Conservation (phyloP, 2,113 vertebrate genomes). For the Caretta caretta region DNA sequence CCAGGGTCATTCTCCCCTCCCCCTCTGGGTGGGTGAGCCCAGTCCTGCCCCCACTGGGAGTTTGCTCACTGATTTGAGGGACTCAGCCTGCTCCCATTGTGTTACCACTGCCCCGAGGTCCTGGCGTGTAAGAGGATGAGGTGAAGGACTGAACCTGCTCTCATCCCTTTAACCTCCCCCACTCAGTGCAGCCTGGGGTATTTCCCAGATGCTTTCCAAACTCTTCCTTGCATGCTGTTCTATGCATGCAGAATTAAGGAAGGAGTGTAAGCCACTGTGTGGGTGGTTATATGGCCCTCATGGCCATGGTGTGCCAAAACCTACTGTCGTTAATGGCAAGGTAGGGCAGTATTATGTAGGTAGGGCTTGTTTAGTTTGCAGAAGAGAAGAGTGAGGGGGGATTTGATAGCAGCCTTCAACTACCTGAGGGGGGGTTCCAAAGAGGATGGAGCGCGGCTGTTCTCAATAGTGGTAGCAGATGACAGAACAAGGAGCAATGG, state of each 20-base stretch:
- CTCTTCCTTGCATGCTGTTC: background rate
- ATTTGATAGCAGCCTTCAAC: too few species aligned
- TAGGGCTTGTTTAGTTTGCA: background rate
- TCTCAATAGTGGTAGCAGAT: too few species aligned
- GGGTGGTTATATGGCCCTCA: background rate
- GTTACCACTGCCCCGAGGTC: background rate
- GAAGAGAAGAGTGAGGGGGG: background rate
- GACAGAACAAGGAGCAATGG: too few species aligned
- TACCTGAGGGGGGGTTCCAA: too few species aligned
- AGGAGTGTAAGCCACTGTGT: rapidly evolving
- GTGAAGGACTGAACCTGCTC: background rate
- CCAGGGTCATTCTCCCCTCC: background rate
- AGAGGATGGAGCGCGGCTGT: too few species aligned
- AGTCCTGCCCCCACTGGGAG: background rate
- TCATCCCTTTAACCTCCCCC: background rate
- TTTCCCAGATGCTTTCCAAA: constrained; percentile 67
- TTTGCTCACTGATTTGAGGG: background rate
- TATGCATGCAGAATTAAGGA: rapidly evolving
- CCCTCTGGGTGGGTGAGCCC: background rate
- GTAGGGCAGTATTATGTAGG: background rate
- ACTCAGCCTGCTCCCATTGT: background rate
- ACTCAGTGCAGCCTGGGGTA: background rate
- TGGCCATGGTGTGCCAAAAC: rapidly evolving
- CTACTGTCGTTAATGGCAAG: rapidly evolving
- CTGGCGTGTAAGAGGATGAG: background rate